These are phyloP conservation scores for Cuculus canorus DNA, from an alignment of 2,797 vertebrate genomes.

Conservation along the genomic window DNA sequence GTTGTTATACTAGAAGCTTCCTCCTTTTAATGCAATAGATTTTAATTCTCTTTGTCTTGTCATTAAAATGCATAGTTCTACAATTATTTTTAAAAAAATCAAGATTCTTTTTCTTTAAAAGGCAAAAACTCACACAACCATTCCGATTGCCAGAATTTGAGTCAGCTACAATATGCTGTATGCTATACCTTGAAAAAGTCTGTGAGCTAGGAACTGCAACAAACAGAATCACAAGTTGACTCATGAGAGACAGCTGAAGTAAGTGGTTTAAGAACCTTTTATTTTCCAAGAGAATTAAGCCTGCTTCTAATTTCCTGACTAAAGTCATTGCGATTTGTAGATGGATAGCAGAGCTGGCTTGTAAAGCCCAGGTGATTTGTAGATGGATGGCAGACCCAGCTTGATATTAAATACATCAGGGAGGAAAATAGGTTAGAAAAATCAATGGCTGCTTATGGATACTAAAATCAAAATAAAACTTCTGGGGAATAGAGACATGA, in stretches of 20 bases:
- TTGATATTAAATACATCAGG: constrained; percentile 51
- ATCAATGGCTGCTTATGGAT: constrained; percentile 59
- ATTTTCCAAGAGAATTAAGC: constrained; percentile 5
- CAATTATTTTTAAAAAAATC: neutral
- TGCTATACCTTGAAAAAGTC: constrained; percentile 5
- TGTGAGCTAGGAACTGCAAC: neutral
- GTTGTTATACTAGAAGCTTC: neutral
- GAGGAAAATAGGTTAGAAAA: constrained; percentile 65
- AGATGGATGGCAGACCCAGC: constrained; percentile 39
- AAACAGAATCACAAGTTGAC: constrained; percentile 23
- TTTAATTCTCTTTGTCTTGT: neutral
- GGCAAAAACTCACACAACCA: neutral
- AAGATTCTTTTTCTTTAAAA: neutral
- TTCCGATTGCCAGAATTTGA: constrained; percentile 20
- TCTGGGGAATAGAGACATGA: neutral
- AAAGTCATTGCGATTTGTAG: constrained; percentile 27
- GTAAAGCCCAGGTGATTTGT: constrained; percentile 55
- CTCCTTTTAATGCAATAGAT: neutral
- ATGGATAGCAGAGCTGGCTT: constrained; percentile 11
- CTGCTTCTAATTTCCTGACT: constrained; percentile 42
- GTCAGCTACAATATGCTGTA: constrained; percentile 27
- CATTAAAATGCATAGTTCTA: neutral
- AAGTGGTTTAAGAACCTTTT: constrained; percentile 25
- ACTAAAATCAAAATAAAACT: constrained; percentile 52
- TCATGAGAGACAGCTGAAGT: constrained; percentile 14